A percentile compares a stretch with the other conserved stretches of the same genome.
Evolutionary conservation across 2,113 vertebrate genomes (phyloP).

Genomic region (Erythrolamprus reginae): DNA sequence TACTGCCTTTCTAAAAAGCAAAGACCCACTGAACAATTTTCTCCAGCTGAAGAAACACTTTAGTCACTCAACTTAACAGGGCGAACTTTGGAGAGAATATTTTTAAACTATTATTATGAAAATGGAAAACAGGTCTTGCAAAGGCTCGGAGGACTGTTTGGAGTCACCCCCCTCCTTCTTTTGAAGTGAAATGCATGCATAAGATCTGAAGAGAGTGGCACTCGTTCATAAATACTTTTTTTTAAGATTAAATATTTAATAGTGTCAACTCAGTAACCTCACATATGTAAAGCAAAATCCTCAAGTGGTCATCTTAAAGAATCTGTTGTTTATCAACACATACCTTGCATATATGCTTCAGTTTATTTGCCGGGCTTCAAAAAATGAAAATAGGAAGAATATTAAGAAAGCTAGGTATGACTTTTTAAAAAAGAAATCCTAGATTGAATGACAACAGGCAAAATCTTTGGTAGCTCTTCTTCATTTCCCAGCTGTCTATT

Average conservation of each 20-base stretch:
- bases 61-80: constrained; percentile 25
- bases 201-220: background rate
- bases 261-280: background rate
- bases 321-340: background rate
- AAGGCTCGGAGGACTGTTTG: background rate
- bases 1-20: constrained; percentile 15
- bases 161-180: accelerated
- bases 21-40: background rate
- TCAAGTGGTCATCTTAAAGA: background rate
- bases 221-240: background rate
- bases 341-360: background rate
- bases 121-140: background rate
- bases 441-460: background rate
- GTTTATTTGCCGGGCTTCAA: background rate
- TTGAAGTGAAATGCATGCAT: background rate
- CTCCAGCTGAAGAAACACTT: constrained; percentile 20
- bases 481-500: background rate
- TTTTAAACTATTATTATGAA: constrained; percentile 17
- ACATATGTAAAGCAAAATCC: background rate
- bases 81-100: constrained; percentile 16
- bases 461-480: too few relatives aligned
- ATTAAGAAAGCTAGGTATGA: background rate
- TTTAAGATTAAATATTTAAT: background rate
- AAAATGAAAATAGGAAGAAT: background rate
- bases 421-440: background rate